phyloP scores from a whole-genome alignment of 2,113 vertebrate genomes.

The Climacteris rufus region DNA sequence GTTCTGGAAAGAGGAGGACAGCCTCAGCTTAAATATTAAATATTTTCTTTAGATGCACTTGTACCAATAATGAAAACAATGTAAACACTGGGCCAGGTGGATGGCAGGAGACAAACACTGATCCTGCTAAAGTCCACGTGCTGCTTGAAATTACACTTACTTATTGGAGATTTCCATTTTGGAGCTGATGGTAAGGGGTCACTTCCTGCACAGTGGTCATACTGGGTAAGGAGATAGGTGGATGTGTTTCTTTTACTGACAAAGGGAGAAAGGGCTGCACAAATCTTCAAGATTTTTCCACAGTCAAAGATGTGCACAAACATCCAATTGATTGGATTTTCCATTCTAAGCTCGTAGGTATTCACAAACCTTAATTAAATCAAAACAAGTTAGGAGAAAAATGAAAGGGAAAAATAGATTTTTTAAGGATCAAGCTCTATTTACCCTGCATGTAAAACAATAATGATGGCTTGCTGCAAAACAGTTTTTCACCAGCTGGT shows the following conservation, averaged over 20 bases:
- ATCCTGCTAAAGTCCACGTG: not conserved
- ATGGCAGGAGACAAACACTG: not conserved
- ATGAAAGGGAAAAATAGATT: not conserved
- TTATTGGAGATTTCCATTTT: not conserved
- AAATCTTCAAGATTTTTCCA: not conserved
- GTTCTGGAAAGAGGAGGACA: not conserved
- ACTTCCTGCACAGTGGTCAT: rapidly evolving
- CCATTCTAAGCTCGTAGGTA: not conserved
- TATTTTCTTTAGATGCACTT: not conserved
- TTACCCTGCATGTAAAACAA: not conserved
- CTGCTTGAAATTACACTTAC: not conserved
- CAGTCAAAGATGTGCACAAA: not conserved
- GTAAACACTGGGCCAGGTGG: not conserved
- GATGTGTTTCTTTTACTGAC: not conserved
- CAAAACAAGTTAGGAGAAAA: not conserved
- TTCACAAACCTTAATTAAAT: not conserved
- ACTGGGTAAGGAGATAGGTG: not conserved
- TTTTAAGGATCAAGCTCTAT: not conserved
- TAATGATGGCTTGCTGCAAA: not conserved
- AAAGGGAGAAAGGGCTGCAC: not conserved
- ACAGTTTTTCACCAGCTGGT: not conserved
- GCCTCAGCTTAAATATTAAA: not conserved
- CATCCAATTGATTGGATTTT: not conserved
- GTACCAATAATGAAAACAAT: not conserved
- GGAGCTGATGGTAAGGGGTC: not conserved